These are phyloP conservation scores for western clawed frog (Xenopus tropicalis) DNA, from an alignment of 2,113 vertebrate species.

Conservation along the genomic window UCB_Xtro_10.0 CM004443.2:100027501-100028000, in stretches of 20 bases:
- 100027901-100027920: not conserved
- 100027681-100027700: constrained; percentile 24
- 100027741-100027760: constrained; percentile 40
- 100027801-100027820: constrained; percentile 33
- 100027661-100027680: constrained; percentile 19
- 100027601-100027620: not conserved
- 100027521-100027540: no score
- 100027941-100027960: not conserved
- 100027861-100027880: not conserved
- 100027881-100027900: not conserved
- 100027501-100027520: no score
- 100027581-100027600: not conserved
- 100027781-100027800: constrained; percentile 43
- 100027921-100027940: not conserved
- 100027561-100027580: not conserved
- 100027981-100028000: not conserved
- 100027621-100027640: not conserved
- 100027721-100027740: constrained; percentile 44
- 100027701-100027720: constrained; percentile 26
- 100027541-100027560: not conserved
- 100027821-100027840: constrained; percentile 22
- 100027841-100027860: constrained; percentile 18
- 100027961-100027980: not conserved
- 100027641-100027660: constrained; percentile 15
- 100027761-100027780: constrained; percentile 36